Conservation (phyloP, 2,888 invertebrate genomes). For the Chymomyza fuscimana region DNA sequence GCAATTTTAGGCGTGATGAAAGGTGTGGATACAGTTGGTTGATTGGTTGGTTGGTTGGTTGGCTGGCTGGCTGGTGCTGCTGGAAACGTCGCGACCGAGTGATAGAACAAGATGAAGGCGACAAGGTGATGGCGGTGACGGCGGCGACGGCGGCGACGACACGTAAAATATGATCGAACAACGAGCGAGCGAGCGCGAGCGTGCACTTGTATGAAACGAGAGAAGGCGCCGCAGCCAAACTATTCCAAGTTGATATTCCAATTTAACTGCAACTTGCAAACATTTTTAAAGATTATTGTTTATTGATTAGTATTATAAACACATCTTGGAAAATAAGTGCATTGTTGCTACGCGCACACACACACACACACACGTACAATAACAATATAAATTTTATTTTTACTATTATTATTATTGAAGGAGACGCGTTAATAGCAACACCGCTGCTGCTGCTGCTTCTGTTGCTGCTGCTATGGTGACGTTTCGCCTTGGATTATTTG, state of each 20-base stretch:
- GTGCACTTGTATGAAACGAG: background rate
- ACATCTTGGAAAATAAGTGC: slow-evolving; percentile 26
- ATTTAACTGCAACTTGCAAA: background rate
- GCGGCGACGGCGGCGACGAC: slow-evolving; percentile 26
- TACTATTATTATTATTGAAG: too few species aligned
- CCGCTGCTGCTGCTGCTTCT: background rate
- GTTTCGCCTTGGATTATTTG: background rate
- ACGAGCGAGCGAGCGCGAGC: too few species aligned
- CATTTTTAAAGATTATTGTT: slow-evolving; percentile 27
- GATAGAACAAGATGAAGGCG: slow-evolving; percentile 31
- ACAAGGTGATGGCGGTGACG: slow-evolving; percentile 36
- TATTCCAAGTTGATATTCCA: slow-evolving; percentile 29
- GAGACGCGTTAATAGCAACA: too few species aligned
- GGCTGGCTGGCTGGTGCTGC: slow-evolving; percentile 13
- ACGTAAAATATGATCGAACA: slow-evolving; percentile 49
- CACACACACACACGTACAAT: background rate
- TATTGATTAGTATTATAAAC: slow-evolving; percentile 37
- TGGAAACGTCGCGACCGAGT: slow-evolving; percentile 36
- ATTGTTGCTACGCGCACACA: slow-evolving; percentile 12
- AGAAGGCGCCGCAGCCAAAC: background rate
- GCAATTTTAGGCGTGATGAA: background rate
- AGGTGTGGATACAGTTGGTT: slow-evolving; percentile 2
- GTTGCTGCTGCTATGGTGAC: background rate
- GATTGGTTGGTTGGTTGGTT: background rate
- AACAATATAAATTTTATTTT: background rate